phyloP scores from a whole-genome alignment of 2,113 vertebrate species.

The Podarcis cretensis region DNA sequence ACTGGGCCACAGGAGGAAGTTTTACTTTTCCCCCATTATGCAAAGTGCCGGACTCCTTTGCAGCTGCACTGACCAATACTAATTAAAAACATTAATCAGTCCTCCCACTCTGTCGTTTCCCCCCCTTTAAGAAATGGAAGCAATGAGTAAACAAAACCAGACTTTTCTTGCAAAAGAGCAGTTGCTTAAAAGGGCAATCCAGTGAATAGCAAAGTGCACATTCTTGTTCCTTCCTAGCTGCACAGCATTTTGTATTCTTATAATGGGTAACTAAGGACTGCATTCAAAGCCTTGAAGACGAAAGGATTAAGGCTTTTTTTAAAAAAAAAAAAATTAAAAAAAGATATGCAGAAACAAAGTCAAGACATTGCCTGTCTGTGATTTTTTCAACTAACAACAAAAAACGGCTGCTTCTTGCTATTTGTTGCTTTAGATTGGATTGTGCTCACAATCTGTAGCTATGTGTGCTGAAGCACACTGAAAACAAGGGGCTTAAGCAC shows the following conservation, averaged over 20 bases:
- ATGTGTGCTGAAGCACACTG: background rate
- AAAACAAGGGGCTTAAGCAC: background rate
- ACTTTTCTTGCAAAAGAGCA: background rate
- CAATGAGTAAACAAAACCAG: background rate
- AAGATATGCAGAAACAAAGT: background rate
- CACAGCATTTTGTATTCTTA: background rate
- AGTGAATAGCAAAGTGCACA: background rate
- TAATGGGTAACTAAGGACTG: slow-evolving; percentile 5
- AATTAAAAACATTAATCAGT: background rate
- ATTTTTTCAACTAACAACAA: background rate
- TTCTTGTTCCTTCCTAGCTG: background rate
- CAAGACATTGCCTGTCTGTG: background rate
- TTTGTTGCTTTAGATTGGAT: background rate
- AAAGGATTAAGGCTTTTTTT: background rate
- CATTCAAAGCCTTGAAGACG: background rate
- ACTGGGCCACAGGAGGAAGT: background rate
- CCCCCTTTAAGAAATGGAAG: background rate
- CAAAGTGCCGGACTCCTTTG: background rate
- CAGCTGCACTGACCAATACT: background rate
- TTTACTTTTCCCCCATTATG: background rate
- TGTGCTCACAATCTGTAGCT: background rate
- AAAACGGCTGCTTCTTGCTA: background rate
- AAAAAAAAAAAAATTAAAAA: background rate
- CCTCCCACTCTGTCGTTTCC: background rate
- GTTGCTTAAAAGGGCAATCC: background rate